phyloP scores from a whole-genome alignment of 30 jellyfish, hydroid and myxozoan genomes.

The Phacellophora camtschatica region DNA sequence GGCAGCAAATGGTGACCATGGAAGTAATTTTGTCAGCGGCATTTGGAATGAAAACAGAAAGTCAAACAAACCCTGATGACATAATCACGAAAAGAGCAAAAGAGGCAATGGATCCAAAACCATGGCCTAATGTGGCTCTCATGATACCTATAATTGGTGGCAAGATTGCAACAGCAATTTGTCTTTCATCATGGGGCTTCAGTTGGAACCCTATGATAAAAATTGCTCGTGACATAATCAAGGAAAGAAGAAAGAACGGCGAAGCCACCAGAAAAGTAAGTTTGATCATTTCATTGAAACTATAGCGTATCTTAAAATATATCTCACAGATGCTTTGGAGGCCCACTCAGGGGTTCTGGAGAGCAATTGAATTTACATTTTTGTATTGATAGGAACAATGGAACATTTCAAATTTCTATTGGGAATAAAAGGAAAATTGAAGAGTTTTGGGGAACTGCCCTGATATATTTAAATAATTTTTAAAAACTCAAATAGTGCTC shows the following conservation, averaged over 20 bases:
- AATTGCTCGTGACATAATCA: neutral
- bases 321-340: neutral
- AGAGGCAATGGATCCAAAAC: slow-evolving; percentile 27
- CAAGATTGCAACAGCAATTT: neutral
- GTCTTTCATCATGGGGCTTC: slow-evolving; percentile 12
- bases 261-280: slow-evolving; percentile 1
- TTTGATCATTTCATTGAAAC: neutral
- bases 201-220: slow-evolving; percentile 28
- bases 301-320: neutral
- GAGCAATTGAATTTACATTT: too few relatives aligned
- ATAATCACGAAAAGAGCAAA: slow-evolving; percentile 19
- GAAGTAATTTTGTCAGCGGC: slow-evolving; percentile 70
- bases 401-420: too few relatives aligned
- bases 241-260: neutral
- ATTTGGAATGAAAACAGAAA: slow-evolving; percentile 49
- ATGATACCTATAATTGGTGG: slow-evolving; percentile 52
- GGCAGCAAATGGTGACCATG: slow-evolving; percentile 59
- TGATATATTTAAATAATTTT: too few relatives aligned
- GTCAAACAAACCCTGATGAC: slow-evolving; percentile 68
- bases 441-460: too few relatives aligned
- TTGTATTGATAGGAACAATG: too few relatives aligned
- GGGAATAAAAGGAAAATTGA: too few relatives aligned
- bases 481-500: too few relatives aligned
- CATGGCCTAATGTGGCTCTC: slow-evolving; percentile 13
- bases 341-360: too few relatives aligned